Evolutionary conservation across 2,113 vertebrate genomes (phyloP).

Genomic region (Fregetta grallaria): DNA sequence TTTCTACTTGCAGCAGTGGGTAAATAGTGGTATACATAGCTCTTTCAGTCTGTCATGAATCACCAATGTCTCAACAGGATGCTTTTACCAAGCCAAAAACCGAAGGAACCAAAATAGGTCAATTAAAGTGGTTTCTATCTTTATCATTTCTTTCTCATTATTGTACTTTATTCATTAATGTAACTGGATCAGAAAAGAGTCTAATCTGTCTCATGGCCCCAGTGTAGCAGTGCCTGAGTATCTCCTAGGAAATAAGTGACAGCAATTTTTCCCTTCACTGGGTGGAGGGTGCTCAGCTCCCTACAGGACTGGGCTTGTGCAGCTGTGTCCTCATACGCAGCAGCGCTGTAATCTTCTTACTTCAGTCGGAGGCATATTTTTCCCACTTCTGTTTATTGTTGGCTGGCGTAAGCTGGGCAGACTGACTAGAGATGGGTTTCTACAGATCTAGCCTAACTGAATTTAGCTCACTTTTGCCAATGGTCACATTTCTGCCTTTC

Average conservation of each 20-base stretch:
- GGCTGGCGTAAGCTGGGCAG: background rate
- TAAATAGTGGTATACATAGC: conserved; percentile 1
- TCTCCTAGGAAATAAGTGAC: background rate
- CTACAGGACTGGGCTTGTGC: background rate
- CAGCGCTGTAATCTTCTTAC: background rate
- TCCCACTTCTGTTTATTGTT: background rate
- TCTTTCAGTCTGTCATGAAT: conserved; percentile 13
- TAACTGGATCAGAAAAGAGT: background rate
- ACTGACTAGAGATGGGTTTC: background rate
- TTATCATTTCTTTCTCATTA: conserved; percentile 56
- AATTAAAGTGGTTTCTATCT: conserved; percentile 45
- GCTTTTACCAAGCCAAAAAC: conserved; percentile 33
- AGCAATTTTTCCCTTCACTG: background rate
- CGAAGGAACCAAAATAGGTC: conserved; percentile 59
- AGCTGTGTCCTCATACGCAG: background rate
- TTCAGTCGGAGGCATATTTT: background rate
- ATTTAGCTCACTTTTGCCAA: background rate
- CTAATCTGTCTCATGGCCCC: background rate
- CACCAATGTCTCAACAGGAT: background rate
- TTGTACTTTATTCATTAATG: background rate
- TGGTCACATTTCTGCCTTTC: background rate
- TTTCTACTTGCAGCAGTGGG: conserved; percentile 24
- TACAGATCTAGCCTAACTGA: background rate
- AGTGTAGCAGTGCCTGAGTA: background rate
- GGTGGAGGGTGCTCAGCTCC: background rate